These are phyloP conservation scores for Anomalospiza imberbis DNA, from an alignment of 2,797 vertebrate species.

Conservation along the genomic window DNA sequence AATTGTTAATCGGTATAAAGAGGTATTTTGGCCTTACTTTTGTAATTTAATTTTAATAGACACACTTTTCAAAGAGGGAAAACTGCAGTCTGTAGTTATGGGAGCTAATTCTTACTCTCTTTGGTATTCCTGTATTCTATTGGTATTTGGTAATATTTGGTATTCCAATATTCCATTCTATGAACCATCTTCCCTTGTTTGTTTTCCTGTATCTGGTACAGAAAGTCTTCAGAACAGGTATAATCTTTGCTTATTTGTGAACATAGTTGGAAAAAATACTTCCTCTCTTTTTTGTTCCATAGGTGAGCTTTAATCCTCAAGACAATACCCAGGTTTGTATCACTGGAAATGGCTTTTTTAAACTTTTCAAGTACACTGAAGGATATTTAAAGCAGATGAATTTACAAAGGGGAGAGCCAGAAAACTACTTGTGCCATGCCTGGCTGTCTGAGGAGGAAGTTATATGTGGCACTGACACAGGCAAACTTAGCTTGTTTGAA, in stretches of 20 bases:
- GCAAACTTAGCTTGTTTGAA: constrained; percentile 85
- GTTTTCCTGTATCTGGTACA: background rate
- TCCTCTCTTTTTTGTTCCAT: constrained; percentile 5
- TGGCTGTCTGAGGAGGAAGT: constrained; percentile 84
- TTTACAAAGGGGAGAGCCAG: constrained; percentile 78
- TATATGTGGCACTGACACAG: constrained; percentile 85
- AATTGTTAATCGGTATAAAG: background rate
- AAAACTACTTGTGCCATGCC: constrained; percentile 85
- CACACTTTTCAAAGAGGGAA: background rate
- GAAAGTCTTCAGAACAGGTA: background rate
- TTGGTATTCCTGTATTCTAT: background rate
- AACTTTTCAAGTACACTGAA: constrained; percentile 84
- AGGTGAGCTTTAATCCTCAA: constrained; percentile 92
- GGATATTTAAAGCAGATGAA: constrained; percentile 85
- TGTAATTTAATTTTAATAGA: background rate
- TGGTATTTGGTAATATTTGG: no score
- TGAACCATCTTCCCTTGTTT: background rate
- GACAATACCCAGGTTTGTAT: constrained; percentile 88
- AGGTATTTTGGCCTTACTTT: background rate
- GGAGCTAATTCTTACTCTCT: background rate
- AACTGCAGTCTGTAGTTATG: background rate
- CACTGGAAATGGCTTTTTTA: constrained; percentile 85
- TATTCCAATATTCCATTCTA: background rate
- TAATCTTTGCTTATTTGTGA: background rate
- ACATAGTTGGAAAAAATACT: background rate